phyloP scores from a whole-genome alignment of 2,888 invertebrate species.

The Belgica antarctica region DNA sequence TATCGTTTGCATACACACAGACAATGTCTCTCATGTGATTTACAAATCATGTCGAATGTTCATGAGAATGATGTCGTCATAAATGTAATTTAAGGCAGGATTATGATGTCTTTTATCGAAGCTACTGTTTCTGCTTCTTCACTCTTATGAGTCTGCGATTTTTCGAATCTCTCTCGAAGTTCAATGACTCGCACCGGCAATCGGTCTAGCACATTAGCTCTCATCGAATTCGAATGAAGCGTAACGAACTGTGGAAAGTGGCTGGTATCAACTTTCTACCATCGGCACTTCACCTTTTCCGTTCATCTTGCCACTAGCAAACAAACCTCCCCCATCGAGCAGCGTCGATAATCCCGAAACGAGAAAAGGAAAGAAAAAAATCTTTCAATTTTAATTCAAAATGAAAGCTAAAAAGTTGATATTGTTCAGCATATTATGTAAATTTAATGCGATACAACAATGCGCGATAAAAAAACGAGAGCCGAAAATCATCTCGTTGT shows the following conservation, averaged over 20 bases:
- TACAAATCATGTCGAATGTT: constrained; percentile 39
- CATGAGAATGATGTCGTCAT: background rate
- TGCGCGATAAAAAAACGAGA: constrained; percentile 23
- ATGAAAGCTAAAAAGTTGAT: constrained; percentile 34
- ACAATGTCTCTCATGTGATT: constrained; percentile 42
- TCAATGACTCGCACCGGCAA: too few relatives aligned
- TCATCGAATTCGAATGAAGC: too few relatives aligned
- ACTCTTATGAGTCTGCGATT: too few relatives aligned
- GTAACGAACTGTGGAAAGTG: too few relatives aligned
- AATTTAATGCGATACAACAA: constrained; percentile 39
- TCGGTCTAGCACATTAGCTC: too few relatives aligned
- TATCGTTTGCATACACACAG: constrained; percentile 12
- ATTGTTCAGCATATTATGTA: constrained; percentile 37
- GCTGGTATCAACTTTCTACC: too few relatives aligned
- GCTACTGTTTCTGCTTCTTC: too few relatives aligned
- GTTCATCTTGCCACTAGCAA: too few relatives aligned
- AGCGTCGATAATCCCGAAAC: too few relatives aligned
- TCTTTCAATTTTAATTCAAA: constrained; percentile 43
- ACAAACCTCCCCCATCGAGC: too few relatives aligned
- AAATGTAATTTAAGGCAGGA: background rate
- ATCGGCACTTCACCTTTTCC: too few relatives aligned
- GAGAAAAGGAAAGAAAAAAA: background rate
- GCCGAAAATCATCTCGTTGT: background rate
- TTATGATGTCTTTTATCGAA: background rate
- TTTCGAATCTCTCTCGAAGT: too few relatives aligned